Evolutionary conservation across 2,113 vertebrate species (phyloP).

Genomic region (Pelusios castaneus): DNA sequence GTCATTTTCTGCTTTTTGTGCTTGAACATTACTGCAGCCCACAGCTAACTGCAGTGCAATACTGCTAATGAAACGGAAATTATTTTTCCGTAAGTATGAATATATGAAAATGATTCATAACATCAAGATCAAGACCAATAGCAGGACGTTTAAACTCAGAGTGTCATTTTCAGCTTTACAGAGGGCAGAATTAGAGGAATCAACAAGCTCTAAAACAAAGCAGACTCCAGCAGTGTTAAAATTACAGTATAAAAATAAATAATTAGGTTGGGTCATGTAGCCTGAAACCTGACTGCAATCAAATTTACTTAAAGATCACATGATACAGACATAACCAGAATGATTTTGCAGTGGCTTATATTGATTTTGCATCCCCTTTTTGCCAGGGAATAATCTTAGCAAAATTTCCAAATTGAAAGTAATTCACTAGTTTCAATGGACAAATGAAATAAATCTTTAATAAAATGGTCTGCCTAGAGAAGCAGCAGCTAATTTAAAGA

Average conservation of each 20-base stretch:
- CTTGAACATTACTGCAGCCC: not conserved
- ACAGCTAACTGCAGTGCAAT: not conserved
- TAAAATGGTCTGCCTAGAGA: conserved; percentile 57
- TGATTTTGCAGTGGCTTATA: not conserved
- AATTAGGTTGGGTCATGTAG: not conserved
- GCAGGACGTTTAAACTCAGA: not conserved
- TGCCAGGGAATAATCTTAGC: conserved; percentile 30
- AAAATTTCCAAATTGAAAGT: conserved; percentile 53
- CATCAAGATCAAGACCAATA: not conserved
- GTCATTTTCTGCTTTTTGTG: not conserved
- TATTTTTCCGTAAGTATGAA: not conserved
- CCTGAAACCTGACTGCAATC: conserved; percentile 32
- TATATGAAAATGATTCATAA: not conserved
- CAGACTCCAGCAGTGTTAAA: not conserved
- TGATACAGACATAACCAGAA: not conserved
- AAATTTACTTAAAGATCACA: conserved; percentile 56
- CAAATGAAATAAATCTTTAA: conserved; percentile 61
- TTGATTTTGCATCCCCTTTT: conserved; percentile 39
- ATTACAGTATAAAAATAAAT: not conserved
- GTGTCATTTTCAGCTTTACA: not conserved
- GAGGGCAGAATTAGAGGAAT: not conserved
- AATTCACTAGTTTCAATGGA: conserved; percentile 50
- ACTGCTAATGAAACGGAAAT: not conserved
- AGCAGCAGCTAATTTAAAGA: conserved; percentile 21
- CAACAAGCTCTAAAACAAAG: conserved; percentile 23